Evolutionary conservation across 2,113 vertebrate genomes (phyloP), one percentile per base, ranked within the genome.

Genomic region (Barnardius zonarius): DNA sequence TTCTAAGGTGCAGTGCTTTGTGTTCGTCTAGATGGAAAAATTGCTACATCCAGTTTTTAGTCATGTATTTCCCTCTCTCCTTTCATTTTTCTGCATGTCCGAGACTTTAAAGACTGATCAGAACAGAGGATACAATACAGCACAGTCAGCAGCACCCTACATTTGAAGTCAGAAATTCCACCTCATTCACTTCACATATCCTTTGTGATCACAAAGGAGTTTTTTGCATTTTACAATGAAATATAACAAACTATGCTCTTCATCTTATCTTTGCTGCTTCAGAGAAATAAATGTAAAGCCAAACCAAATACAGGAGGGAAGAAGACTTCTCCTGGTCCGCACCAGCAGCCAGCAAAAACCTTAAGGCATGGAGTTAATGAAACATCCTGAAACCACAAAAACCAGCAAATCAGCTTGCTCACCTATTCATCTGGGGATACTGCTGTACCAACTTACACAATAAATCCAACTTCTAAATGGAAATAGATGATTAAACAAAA

Each of bases 331-430:
- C 33, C 72, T 46, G 37, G 23, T 33, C 59, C 62, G 35, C 55
- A n/a, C 33, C 37, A 80, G n/a, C 0, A 2, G 30, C 35, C 70
- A 91, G 39, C 33, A 80, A 80, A 92, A 69, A 30, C 4, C 25
- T 81, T 39, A 46, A 69, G 16, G 8, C 52, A 69, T 12, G 4
- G 30, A 86, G 59, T 49, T 91, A 77, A 74, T 10, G 39, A 92
- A 93, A 87, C 10, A 41, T 11, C 75, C 30, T 24, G 17, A 70
- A 86, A 51, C 12, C 10, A 43, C 44, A 75, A 88, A 67, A 85
- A 43, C 0, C 2, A 64, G 20, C 0, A 0, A 22, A 86, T 35
- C 30, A 62, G 9, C 9, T 43, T 78, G 39, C 31, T 69, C 83
- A 17, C 31, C 41, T 44, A 23, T 25, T 78, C 31, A 72, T 31